These are phyloP conservation scores for Callipepla californica DNA, from an alignment of 2,113 vertebrate species.

Conservation along the genomic window DNA sequence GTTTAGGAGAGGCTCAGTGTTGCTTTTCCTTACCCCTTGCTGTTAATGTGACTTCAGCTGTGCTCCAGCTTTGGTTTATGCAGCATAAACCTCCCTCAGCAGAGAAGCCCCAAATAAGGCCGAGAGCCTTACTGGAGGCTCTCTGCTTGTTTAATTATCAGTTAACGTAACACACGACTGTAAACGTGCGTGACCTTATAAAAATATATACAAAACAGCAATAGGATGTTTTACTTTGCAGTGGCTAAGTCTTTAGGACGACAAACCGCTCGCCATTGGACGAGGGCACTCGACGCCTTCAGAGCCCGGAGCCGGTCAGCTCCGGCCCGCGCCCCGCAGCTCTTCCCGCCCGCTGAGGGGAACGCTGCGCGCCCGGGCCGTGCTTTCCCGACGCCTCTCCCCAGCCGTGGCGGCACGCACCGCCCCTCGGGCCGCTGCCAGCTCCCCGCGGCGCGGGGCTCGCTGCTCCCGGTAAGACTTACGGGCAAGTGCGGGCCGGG, in stretches of 20 bases:
- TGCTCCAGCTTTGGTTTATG: background rate
- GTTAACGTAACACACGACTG: background rate
- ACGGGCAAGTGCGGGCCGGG: no score
- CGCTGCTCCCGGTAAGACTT: no score
- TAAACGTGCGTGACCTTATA: background rate
- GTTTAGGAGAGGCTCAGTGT: background rate
- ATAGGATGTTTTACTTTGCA: background rate
- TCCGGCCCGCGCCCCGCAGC: no score
- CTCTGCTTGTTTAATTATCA: slow-evolving; percentile 1
- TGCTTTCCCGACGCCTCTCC: no score
- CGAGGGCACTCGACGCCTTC: accelerated
- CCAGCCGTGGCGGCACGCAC: no score
- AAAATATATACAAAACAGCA: background rate
- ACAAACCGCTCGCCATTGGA: background rate
- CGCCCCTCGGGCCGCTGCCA: no score
- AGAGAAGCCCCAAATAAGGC: slow-evolving; percentile 10
- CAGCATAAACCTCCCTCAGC: background rate
- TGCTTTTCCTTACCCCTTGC: background rate
- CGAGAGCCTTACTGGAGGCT: background rate
- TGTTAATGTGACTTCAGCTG: background rate
- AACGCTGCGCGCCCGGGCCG: no score
- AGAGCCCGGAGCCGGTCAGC: background rate
- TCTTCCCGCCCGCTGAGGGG: no score
- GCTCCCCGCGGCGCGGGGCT: no score
- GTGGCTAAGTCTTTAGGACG: background rate